A percentile compares a stretch with the other conserved stretches of the same genome.
These are phyloP conservation scores for Monomorium pharaonis DNA, from an alignment of 1,140 invertebrate genomes.

Conservation along the genomic window DNA sequence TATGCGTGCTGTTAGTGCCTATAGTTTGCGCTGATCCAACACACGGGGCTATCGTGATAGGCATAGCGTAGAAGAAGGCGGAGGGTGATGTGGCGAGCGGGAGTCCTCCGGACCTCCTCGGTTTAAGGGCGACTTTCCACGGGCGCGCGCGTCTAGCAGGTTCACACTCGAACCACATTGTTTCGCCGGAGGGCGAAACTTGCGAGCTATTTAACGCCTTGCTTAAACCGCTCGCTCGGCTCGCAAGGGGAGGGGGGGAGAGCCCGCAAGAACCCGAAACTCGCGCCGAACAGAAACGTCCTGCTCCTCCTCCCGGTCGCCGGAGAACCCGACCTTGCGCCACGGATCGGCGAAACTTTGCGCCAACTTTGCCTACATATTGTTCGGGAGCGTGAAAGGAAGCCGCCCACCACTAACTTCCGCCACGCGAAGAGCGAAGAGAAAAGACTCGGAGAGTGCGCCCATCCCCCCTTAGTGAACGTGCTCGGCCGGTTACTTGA, in stretches of 20 bases:
- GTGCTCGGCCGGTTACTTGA: conserved; percentile 23
- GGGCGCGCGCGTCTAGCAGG: conserved; percentile 70
- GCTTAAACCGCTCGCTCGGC: conserved; percentile 74
- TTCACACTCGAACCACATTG: conserved; percentile 81
- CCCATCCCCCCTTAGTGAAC: conserved; percentile 9
- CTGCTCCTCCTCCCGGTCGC: conserved; percentile 65
- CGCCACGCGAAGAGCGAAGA: conserved; percentile 40
- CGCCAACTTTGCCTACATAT: conserved; percentile 76
- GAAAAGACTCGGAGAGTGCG: conserved; percentile 44
- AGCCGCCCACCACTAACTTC: conserved; percentile 65
- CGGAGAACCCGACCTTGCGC: conserved; percentile 63
- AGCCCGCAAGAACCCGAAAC: conserved; percentile 77
- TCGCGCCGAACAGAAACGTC: conserved; percentile 59
- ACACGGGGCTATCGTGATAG: conserved; percentile 21
- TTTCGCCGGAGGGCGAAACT: conserved; percentile 79
- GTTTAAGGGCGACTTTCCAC: conserved; percentile 72
- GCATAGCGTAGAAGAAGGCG: conserved; percentile 48
- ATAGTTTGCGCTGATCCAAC: conserved; percentile 22
- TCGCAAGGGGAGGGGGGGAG: too few relatives aligned
- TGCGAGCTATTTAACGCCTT: conserved; percentile 83
- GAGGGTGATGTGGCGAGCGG: conserved; percentile 36
- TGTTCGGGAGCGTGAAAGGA: conserved; percentile 76
- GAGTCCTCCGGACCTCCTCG: neutral
- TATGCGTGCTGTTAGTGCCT: neutral
- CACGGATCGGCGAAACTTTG: conserved; percentile 74